phyloP scores from a whole-genome alignment of 2,113 vertebrate species.

The Otus sunia region DNA sequence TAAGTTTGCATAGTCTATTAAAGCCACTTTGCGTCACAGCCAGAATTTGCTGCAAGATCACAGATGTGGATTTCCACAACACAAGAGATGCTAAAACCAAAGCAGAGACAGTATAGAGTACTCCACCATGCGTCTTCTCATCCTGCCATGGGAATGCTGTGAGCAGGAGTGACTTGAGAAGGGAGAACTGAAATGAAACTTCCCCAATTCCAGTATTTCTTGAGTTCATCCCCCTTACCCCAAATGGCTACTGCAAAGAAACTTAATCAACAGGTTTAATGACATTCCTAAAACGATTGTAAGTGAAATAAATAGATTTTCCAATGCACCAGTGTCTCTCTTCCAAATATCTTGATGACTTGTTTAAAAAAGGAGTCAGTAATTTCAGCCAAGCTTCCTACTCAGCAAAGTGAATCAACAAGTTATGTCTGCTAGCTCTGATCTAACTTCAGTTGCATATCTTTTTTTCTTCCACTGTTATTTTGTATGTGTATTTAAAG shows the following conservation, averaged over 20 bases:
- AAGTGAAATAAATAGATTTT: neutral
- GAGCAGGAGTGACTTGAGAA: neutral
- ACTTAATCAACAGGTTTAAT: neutral
- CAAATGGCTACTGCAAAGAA: neutral
- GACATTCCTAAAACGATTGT: accelerated
- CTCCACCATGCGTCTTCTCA: neutral
- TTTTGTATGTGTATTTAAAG: neutral
- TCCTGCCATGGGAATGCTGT: neutral
- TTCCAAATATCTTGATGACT: neutral
- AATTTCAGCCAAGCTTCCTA: neutral
- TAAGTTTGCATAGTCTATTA: neutral
- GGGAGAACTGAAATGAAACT: neutral
- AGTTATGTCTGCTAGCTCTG: neutral
- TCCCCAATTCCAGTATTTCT: neutral
- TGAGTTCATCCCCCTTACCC: neutral
- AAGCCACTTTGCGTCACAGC: neutral
- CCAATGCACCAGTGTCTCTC: neutral
- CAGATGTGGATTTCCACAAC: neutral
- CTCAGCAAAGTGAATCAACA: neutral
- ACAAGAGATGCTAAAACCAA: neutral
- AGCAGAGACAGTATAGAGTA: neutral
- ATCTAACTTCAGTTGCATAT: neutral
- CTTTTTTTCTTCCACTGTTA: neutral
- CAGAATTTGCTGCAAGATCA: neutral
- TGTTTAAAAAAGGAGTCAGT: neutral